These are phyloP conservation scores for Lathronympha strigana DNA, from an alignment of 2,888 invertebrate genomes.

Conservation along the genomic window DNA sequence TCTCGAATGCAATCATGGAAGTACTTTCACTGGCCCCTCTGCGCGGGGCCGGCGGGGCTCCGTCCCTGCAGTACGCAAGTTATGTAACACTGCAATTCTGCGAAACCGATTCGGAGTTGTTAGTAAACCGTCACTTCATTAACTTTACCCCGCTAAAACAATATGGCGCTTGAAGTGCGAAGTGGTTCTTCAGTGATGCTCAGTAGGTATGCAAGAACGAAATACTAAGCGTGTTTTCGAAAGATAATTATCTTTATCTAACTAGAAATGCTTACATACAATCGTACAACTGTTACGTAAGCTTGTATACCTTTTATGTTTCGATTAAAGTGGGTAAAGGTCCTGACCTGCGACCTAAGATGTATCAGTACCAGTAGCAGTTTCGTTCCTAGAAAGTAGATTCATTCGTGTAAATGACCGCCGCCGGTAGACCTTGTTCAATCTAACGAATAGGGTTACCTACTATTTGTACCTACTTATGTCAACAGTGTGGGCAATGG, in stretches of 20 bases:
- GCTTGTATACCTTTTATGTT: conserved; percentile 2
- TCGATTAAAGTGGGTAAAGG: not conserved
- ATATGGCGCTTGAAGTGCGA: conserved; percentile 43
- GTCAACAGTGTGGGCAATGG: too few relatives aligned
- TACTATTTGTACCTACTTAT: too few relatives aligned
- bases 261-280: not conserved
- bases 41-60: conserved; percentile 44
- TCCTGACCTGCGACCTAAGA: not conserved
- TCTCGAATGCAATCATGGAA: conserved; percentile 63
- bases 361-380: not conserved
- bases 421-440: too few relatives aligned
- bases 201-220: not conserved
- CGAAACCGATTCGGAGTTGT: conserved; percentile 49
- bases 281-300: not conserved
- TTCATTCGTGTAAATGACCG: not conserved
- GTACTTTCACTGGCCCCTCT: conserved; percentile 67
- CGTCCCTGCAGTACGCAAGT: conserved; percentile 41
- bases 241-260: too few relatives aligned
- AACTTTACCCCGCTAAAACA: conserved; percentile 51
- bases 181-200: conserved; percentile 28
- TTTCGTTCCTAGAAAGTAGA: not conserved
- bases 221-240: not conserved
- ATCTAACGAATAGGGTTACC: too few relatives aligned
- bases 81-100: conserved; percentile 55
- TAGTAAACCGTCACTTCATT: conserved; percentile 56